Evolutionary conservation across 2,797 vertebrate genomes (phyloP).

Genomic region (Heliangelus exortis): DNA sequence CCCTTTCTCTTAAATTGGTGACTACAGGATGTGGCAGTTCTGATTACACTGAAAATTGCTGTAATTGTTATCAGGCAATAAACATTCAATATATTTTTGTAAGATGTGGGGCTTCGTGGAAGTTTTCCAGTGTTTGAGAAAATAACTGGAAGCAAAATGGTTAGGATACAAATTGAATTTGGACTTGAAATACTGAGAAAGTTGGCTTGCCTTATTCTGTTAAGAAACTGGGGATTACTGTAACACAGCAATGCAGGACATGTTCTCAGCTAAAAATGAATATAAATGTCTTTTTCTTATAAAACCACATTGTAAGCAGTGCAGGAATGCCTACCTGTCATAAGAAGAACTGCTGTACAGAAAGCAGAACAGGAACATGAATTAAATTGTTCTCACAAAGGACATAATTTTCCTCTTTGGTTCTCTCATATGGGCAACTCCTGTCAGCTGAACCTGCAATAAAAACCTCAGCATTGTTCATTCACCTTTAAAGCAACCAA

Average conservation of each 20-base stretch:
- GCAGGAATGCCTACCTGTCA: slow-evolving; percentile 62
- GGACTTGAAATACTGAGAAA: slow-evolving; percentile 26
- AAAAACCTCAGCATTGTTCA: slow-evolving; percentile 27
- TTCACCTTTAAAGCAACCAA: slow-evolving; percentile 45
- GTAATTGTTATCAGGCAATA: slow-evolving; percentile 68
- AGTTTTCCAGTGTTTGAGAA: slow-evolving; percentile 55
- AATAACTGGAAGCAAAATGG: slow-evolving; percentile 47
- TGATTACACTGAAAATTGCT: slow-evolving; percentile 60
- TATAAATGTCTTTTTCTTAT: slow-evolving; percentile 56
- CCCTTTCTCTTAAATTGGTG: slow-evolving; percentile 57
- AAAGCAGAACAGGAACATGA: slow-evolving; percentile 69
- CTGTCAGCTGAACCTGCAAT: slow-evolving; percentile 44
- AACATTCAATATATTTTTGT: slow-evolving; percentile 59
- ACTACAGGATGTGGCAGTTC: slow-evolving; percentile 64
- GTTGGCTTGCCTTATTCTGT: slow-evolving; percentile 33
- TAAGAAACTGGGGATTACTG: slow-evolving; percentile 47
- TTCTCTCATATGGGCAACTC: slow-evolving; percentile 64
- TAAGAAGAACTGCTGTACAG: slow-evolving; percentile 55
- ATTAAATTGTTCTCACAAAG: slow-evolving; percentile 53
- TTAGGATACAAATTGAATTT: slow-evolving; percentile 54
- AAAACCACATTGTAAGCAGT: slow-evolving; percentile 17
- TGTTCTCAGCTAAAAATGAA: slow-evolving; percentile 52
- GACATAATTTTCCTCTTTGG: slow-evolving; percentile 40
- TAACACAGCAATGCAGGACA: slow-evolving; percentile 7
- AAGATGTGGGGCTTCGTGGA: slow-evolving; percentile 30